Conservation (phyloP, 2,797 vertebrate species). For the Sebastes matsubarae region DNA sequence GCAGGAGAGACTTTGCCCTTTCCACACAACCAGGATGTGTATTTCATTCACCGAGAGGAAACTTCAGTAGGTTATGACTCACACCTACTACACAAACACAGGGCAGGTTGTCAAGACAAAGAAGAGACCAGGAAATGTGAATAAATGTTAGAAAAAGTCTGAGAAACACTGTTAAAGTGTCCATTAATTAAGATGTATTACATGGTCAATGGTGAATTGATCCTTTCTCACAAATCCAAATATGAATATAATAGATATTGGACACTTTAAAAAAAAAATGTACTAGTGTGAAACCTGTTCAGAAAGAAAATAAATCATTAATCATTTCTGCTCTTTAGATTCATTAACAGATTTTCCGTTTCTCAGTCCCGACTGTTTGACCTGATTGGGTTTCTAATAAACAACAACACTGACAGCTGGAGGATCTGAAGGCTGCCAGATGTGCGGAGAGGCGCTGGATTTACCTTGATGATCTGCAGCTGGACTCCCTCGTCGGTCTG, state of each 20-base stretch:
- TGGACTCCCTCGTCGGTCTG: slow-evolving; percentile 98
- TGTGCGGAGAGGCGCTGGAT: background rate
- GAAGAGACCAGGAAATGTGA: background rate
- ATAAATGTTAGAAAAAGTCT: background rate
- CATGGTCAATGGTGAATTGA: background rate
- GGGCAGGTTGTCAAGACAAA: background rate
- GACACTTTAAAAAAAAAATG: background rate
- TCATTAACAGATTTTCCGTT: background rate
- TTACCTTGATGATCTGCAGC: slow-evolving; percentile 98
- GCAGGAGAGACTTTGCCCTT: slow-evolving; percentile 53
- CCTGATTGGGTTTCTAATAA: background rate
- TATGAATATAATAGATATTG: background rate
- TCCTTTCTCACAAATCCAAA: background rate
- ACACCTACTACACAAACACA: background rate
- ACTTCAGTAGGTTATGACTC: background rate
- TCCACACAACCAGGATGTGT: slow-evolving; percentile 36
- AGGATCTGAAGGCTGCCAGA: slow-evolving; percentile 15
- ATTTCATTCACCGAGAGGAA: slow-evolving; percentile 6
- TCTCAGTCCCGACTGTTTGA: background rate
- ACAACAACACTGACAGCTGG: slow-evolving; percentile 6
- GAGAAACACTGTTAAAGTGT: background rate
- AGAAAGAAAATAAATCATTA: background rate
- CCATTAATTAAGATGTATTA: background rate
- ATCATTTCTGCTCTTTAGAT: background rate
- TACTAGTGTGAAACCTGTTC: background rate